Conservation (phyloP, 2,888 invertebrate genomes). For the Nesidiocoris tenuis region DNA sequence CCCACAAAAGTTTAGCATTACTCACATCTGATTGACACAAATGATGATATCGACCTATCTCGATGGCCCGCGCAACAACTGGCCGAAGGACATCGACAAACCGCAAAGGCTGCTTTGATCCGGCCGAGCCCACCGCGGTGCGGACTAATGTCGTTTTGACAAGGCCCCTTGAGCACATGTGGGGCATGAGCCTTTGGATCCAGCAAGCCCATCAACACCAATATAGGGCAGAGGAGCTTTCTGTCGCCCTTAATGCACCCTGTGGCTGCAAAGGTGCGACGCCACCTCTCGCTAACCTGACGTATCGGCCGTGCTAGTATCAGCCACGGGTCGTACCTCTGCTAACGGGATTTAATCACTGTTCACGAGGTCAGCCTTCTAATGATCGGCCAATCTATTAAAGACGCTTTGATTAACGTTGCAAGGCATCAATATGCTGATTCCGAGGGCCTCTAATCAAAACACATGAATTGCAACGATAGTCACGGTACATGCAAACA, state of each 20-base stretch:
- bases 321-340: no score
- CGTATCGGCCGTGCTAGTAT: neutral
- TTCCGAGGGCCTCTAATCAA: slow-evolving; percentile 9
- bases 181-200: neutral
- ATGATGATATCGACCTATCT: no score
- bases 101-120: neutral
- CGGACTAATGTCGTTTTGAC: neutral
- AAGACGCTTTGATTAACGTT: slow-evolving; percentile 28
- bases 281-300: neutral
- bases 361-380: slow-evolving; percentile 21
- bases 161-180: neutral
- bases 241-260: neutral
- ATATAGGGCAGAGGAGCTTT: neutral
- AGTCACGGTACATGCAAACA: no score
- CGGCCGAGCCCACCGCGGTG: neutral
- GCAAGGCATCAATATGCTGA: neutral
- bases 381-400: slow-evolving; percentile 33
- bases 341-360: slow-evolving; percentile 11
- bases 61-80: neutral
- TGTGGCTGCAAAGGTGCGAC: neutral
- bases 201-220: neutral
- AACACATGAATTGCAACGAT: slow-evolving; percentile 21
- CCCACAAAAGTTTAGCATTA: no score
- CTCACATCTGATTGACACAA: no score
- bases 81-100: neutral